phyloP scores from a whole-genome alignment of 2,113 vertebrate species.

The Tretioscincus oriximinensis region DNA sequence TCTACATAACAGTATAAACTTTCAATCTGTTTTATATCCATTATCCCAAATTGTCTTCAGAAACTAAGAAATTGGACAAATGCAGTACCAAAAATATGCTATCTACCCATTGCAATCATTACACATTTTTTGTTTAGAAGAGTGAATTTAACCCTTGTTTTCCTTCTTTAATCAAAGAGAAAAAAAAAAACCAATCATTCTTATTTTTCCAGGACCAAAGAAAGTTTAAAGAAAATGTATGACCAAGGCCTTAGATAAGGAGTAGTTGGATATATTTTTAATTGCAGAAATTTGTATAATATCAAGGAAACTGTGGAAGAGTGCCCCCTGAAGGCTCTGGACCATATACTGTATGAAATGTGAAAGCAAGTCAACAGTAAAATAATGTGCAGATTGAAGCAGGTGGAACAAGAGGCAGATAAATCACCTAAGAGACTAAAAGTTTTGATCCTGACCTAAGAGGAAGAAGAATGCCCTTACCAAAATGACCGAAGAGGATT shows the following conservation, averaged over 20 bases:
- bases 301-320: not conserved
- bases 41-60: not conserved
- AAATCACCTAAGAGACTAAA: not conserved
- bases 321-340: not conserved
- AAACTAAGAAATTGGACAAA: not conserved
- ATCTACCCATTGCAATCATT: no score
- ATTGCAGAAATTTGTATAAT: not conserved
- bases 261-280: not conserved
- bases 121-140: no score
- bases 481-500: slow-evolving; percentile 9
- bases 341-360: not conserved
- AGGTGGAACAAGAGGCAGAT: not conserved
- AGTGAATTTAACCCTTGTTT: no score
- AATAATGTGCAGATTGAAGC: not conserved
- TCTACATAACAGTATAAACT: not conserved
- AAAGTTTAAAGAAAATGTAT: no score
- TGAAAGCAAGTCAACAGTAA: not conserved
- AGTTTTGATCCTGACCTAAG: slow-evolving; percentile 13
- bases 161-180: no score
- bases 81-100: not conserved
- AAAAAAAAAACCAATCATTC: no score
- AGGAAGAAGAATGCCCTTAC: not conserved
- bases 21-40: not conserved
- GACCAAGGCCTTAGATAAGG: not conserved
- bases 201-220: no score